Evolutionary conservation across 2,113 vertebrate species (phyloP), one percentile per base, ranked within the genome.

Genomic region (Epinephelus lanceolatus): DNA sequence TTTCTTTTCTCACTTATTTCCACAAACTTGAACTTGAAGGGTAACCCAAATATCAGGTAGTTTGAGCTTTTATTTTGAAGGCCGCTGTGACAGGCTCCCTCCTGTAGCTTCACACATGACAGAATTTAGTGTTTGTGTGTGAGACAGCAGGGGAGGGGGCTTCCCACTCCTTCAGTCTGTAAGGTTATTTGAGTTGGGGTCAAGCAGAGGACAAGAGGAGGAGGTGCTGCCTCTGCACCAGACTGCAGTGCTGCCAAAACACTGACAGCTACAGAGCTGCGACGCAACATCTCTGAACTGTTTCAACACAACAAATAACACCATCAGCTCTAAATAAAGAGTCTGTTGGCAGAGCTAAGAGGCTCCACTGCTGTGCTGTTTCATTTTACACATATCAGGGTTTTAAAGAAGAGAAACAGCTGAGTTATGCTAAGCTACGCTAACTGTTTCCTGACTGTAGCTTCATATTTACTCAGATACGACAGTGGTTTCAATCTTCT

Each of bases 21-120:
- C 23, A 14, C 8, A 47, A 49, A 66, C 18, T 18, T 51, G 14
- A 25, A 51, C 18, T 18, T 51, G 14, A 25, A 51, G 23, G 6
- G 37, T 7, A 12, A 72, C 5, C 15, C 0, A 25, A 37, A 68
- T 6, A 45, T 45, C 9, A 17, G 37, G 11, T 5, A 40, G 6
- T 12, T 2, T 2, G 5, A 9, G 73, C 65, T 85, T 85, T 89
- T 91, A 91, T 23, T 88, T 67, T 89, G 87, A 89, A 86, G 63
- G 71, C n/a, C 0, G 1, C 1, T 3, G 2, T 7, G 57, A 13
- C 2, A 1, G 67, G 33, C 66, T 57, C 2, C 2, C 3, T 60
- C 2, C 25, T 23, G 75, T 7, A 75, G 33, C 71, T 84, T 81
- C 5, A 70, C 61, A 21, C 6, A 3, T 30, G 7, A 4, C 2